Evolutionary conservation across 2,888 invertebrate genomes (phyloP).

Genomic region (Drosophila acutilabella): DNA sequence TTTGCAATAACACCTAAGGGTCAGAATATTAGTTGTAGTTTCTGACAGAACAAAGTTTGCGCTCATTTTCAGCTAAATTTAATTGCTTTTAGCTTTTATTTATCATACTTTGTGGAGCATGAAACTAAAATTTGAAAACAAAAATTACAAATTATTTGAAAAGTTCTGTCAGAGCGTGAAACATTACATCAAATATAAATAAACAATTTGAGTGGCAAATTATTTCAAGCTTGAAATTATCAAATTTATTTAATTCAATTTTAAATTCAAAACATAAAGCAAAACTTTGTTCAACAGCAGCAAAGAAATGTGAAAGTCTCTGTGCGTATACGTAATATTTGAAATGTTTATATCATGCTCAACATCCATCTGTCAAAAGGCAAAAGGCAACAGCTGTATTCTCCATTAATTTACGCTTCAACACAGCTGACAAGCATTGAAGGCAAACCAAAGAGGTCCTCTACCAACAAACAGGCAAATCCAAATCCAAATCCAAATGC

Average conservation of each 20-base stretch:
- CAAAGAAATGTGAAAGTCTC: constrained; percentile 1
- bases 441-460: background rate
- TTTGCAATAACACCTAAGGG: background rate
- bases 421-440: constrained; percentile 15
- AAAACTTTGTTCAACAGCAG: constrained; percentile 11
- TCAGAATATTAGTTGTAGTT: constrained; percentile 14
- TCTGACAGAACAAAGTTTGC: constrained; percentile 1
- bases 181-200: constrained; percentile 5
- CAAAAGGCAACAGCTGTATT: constrained; percentile 70
- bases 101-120: constrained; percentile 33
- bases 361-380: constrained; percentile 75
- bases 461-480: constrained; percentile 20
- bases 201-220: constrained; percentile 17
- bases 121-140: constrained; percentile 17
- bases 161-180: constrained; percentile 31
- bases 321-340: constrained; percentile 33
- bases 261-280: constrained; percentile 16
- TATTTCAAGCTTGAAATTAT: constrained; percentile 27
- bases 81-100: constrained; percentile 22
- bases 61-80: constrained; percentile 3
- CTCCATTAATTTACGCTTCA: constrained; percentile 40
- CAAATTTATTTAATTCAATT: constrained; percentile 32
- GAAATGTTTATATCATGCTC: constrained; percentile 68
- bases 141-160: constrained; percentile 33
- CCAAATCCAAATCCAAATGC: constrained; percentile 53